These are phyloP conservation scores for Phthorimaea operculella DNA, from an alignment of 1,140 invertebrate species.

Conservation along the genomic window DNA sequence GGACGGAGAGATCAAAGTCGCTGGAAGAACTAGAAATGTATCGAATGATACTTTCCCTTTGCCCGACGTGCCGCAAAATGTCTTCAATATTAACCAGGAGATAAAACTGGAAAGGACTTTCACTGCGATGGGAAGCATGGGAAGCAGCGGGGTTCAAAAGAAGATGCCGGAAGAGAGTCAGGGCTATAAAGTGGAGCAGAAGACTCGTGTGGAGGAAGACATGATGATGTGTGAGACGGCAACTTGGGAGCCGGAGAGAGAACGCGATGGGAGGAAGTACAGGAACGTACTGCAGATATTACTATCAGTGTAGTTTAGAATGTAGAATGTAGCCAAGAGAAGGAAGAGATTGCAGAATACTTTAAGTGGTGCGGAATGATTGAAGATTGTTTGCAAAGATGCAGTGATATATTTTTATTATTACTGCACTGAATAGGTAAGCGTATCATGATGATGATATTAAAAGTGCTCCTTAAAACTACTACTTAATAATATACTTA, in stretches of 20 bases:
- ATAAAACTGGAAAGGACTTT: conserved; percentile 45
- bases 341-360: too few relatives aligned
- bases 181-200: conserved; percentile 15
- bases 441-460: too few relatives aligned
- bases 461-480: too few relatives aligned
- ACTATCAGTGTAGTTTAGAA: conserved; percentile 24
- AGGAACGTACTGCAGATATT: conserved; percentile 32
- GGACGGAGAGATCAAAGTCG: conserved; percentile 52
- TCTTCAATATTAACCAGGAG: conserved; percentile 63
- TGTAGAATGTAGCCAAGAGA: not conserved
- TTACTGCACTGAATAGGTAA: too few relatives aligned
- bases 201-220: conserved; percentile 33
- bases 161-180: conserved; percentile 21
- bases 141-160: conserved; percentile 13
- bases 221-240: conserved; percentile 46
- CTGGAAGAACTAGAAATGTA: conserved; percentile 28
- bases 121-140: conserved; percentile 29
- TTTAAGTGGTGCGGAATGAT: too few relatives aligned
- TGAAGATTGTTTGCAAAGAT: too few relatives aligned
- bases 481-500: too few relatives aligned
- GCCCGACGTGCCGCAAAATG: conserved; percentile 32
- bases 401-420: too few relatives aligned
- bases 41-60: conserved; percentile 21
- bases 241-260: conserved; percentile 18
- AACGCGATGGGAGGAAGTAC: conserved; percentile 14